phyloP scores from a whole-genome alignment of 2,888 invertebrate species.

The Amiota mariae region DNA sequence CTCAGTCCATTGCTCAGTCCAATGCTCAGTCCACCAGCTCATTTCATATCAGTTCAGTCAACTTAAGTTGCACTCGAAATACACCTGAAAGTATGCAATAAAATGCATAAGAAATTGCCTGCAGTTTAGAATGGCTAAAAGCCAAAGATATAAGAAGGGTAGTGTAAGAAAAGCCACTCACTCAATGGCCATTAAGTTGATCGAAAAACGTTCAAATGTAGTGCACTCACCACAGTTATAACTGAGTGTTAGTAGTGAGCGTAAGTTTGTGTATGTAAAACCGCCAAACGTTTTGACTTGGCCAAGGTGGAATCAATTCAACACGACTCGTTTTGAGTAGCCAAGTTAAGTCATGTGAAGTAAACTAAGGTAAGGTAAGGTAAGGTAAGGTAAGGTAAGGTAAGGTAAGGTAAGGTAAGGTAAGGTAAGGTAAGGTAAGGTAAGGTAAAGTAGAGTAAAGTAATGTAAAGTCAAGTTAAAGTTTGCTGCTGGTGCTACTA shows the following conservation, averaged over 20 bases:
- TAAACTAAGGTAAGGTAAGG: neutral
- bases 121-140: neutral
- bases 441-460: neutral
- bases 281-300: neutral
- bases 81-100: conserved; percentile 3
- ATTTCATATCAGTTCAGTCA: neutral
- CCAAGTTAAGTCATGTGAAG: neutral
- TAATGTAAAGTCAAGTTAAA: neutral
- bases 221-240: conserved; percentile 16
- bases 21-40: no score
- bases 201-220: conserved; percentile 59
- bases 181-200: conserved; percentile 64
- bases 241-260: neutral
- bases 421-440: neutral
- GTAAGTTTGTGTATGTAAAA: neutral
- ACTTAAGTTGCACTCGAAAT: neutral
- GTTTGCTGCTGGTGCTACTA: neutral
- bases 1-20: no score
- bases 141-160: neutral
- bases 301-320: neutral
- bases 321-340: no score
- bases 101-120: conserved; percentile 17
- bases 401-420: neutral
- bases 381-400: neutral
- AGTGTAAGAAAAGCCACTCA: conserved; percentile 26